phyloP scores from a whole-genome alignment of 64 coral and sea anemone species.

The Astreopora myriophthalma region DNA sequence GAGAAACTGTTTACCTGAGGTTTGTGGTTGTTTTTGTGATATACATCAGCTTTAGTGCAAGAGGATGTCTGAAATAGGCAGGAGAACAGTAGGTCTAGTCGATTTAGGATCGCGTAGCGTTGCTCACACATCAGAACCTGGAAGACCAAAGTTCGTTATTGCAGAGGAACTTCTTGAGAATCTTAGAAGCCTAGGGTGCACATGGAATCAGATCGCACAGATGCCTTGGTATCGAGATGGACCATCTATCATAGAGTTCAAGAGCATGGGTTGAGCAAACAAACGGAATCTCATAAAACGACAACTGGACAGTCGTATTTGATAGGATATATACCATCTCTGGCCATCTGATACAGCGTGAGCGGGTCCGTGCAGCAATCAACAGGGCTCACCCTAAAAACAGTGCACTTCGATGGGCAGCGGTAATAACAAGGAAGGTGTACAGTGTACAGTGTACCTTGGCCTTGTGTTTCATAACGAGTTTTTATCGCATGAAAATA shows the following conservation, averaged over 20 bases:
- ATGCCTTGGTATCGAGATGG: slow-evolving; percentile 22
- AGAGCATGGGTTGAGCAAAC: neutral
- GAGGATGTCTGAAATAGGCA: too few relatives aligned
- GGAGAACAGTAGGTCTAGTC: too few relatives aligned
- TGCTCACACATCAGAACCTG: too few relatives aligned
- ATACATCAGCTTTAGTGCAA: too few relatives aligned
- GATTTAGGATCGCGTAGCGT: too few relatives aligned
- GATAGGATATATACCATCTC: too few relatives aligned
- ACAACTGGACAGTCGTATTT: too few relatives aligned
- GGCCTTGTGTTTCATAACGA: neutral
- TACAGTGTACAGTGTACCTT: neutral
- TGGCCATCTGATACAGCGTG: neutral
- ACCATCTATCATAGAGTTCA: slow-evolving; percentile 14
- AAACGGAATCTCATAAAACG: too few relatives aligned
- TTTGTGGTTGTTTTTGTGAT: too few relatives aligned
- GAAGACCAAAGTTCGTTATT: too few relatives aligned
- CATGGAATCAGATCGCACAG: slow-evolving; percentile 32
- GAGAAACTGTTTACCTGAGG: too few relatives aligned
- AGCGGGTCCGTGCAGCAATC: neutral
- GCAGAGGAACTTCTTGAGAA: neutral
- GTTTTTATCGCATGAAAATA: too few relatives aligned
- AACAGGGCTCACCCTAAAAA: slow-evolving; percentile 4
- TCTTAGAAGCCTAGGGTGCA: neutral
- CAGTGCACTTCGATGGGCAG: slow-evolving; percentile 25
- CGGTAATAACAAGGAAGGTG: neutral